phyloP scores from a whole-genome alignment of 1,140 invertebrate species.

The Drosophila bifasciata region DNA sequence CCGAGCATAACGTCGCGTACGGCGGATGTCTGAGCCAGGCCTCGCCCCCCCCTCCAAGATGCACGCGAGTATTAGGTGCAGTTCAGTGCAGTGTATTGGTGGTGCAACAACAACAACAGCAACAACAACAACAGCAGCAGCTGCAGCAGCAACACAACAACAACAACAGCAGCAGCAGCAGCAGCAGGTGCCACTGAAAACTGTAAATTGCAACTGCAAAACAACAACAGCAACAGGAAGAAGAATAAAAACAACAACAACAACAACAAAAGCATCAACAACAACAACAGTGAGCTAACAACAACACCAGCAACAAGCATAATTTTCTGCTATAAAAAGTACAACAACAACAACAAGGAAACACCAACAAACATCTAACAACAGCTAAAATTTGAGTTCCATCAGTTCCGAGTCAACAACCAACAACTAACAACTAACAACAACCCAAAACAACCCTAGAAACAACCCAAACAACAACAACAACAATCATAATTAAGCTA shows the following conservation, averaged over 20 bases:
- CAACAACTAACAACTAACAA: constrained; percentile 31
- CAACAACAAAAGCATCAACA: constrained; percentile 47
- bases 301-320: constrained; percentile 55
- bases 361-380: constrained; percentile 26
- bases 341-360: constrained; percentile 42
- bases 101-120: constrained; percentile 48
- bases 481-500: constrained; percentile 64
- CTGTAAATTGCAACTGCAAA: constrained; percentile 44
- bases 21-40: constrained; percentile 91
- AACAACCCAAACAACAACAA: constrained; percentile 50
- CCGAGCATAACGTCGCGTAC: constrained; percentile 91
- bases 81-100: constrained; percentile 34
- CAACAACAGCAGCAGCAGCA: constrained; percentile 54
- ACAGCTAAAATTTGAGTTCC: constrained; percentile 49
- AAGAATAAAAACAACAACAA: constrained; percentile 65
- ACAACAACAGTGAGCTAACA: constrained; percentile 39
- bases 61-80: constrained; percentile 82
- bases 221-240: constrained; percentile 27
- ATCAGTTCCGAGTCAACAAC: constrained; percentile 51
- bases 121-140: constrained; percentile 49
- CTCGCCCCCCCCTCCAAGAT: constrained; percentile 86
- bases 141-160: constrained; percentile 52
- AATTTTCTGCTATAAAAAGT: constrained; percentile 77
- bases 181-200: constrained; percentile 9
- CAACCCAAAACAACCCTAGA: constrained; percentile 41